A percentile compares a stretch with the other conserved stretches of the same genome.
These are phyloP conservation scores for Scleropages formosus DNA, from an alignment of 2,797 vertebrate genomes.

Conservation along the genomic window DNA sequence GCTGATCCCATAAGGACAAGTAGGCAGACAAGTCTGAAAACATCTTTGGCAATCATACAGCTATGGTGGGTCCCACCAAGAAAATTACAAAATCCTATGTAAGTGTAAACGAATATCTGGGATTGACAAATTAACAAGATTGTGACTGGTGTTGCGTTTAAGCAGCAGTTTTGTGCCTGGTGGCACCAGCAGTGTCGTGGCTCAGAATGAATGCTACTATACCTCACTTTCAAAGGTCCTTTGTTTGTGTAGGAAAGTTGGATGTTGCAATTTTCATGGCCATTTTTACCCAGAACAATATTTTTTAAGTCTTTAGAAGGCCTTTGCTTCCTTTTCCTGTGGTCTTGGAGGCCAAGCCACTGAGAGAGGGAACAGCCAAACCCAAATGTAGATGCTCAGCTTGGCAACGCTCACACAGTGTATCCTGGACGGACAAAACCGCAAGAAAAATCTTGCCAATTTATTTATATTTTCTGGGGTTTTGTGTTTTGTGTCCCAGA, in stretches of 20 bases:
- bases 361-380: conserved; percentile 71
- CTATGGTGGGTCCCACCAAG: neutral
- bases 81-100: neutral
- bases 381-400: conserved; percentile 74
- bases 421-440: conserved; percentile 71
- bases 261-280: conserved; percentile 61
- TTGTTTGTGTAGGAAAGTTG: conserved; percentile 46
- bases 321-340: conserved; percentile 77
- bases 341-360: conserved; percentile 65
- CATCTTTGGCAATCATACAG: too few relatives aligned
- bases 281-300: conserved; percentile 68
- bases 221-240: conserved; percentile 56
- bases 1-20: too few relatives aligned
- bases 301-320: conserved; percentile 65
- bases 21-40: too few relatives aligned
- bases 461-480: conserved; percentile 75
- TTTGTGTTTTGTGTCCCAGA: conserved; percentile 69
- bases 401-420: conserved; percentile 60
- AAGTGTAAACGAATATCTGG: conserved; percentile 11
- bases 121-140: neutral
- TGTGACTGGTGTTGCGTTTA: neutral
- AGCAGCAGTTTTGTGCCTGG: neutral
- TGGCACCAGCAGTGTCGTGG: neutral
- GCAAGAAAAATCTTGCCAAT: conserved; percentile 62
- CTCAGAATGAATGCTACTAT: neutral